Base-by-base conservation (phyloP, 2,113 vertebrate species). In the Amphiprion percula region DNA sequence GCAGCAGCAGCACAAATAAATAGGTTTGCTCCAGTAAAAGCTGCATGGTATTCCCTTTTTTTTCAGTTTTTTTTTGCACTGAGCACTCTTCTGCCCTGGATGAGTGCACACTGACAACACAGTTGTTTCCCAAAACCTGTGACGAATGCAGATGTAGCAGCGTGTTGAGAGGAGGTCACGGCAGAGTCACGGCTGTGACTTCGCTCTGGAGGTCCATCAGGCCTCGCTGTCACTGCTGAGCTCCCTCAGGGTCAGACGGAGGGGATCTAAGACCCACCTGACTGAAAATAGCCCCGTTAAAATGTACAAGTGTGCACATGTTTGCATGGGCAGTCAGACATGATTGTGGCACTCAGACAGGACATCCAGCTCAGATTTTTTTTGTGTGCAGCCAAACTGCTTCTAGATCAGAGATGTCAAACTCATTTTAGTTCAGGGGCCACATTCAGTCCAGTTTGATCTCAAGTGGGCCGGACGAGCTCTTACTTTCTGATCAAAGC, bases 341-440 rank as follows among this genome's bases (percentile, higher is more conserved):
- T 9, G 54, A 73, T 21, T 50, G 50, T 68, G 26, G 60, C 21
- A 50, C 26, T 47, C 60, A 61, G 73, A 79, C 54, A 50, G 79
- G 58, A 81, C 82, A 77, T 83, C 82, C 46, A 66, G 72, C 68
- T 75, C 62, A 70, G 69, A 44, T 82, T 65, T 78, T 75, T 73
- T 47, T 60, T 82, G 60, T 49, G 24, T 68, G 33, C 2, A 3
- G 47, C 61, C 54, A 26, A 50, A 68, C 76, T 39, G 55, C 66
- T 87, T 85, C 81, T 75, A 21, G 21, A 21, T 21, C 21, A 21
- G 21, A 21, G 21, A 21, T 21, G 21, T 21, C 21, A 21, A 21
- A 21, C 21, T 21, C 21, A 21, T 21, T 21, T 21, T 21, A 21
- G 21, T 21, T 21, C 21, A 21, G 21, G 21, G 21, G 21, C 21